phyloP scores from a whole-genome alignment of 1,140 invertebrate species.

The Aphelinus atriplicis region DNA sequence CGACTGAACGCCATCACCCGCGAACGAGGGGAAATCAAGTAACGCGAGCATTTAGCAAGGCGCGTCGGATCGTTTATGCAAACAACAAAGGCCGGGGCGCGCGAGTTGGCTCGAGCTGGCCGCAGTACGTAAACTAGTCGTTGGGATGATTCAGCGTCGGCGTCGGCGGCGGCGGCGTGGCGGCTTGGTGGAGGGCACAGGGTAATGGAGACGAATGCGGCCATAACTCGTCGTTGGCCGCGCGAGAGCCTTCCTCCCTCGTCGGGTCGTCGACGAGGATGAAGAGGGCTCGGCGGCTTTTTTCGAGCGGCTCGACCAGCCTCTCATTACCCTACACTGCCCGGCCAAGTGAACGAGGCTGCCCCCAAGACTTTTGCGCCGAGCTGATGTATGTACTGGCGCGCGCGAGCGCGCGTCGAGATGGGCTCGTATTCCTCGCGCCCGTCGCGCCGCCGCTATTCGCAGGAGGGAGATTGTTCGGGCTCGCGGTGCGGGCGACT shows the following conservation, averaged over 20 bases:
- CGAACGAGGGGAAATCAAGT: too few relatives aligned
- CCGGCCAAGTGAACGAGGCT: conserved; percentile 2
- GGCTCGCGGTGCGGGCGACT: too few relatives aligned
- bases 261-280: conserved; percentile 16
- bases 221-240: conserved; percentile 54
- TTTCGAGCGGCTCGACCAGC: background rate
- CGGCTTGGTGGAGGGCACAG: conserved; percentile 39
- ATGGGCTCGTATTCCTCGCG: too few relatives aligned
- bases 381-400: background rate
- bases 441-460: too few relatives aligned
- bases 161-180: conserved; percentile 33
- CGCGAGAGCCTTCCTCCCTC: conserved; percentile 25
- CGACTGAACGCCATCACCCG: too few relatives aligned
- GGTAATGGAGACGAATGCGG: conserved; percentile 61
- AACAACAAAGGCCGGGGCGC: conserved; percentile 52
- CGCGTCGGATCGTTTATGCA: conserved; percentile 50
- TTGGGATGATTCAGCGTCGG: conserved; percentile 11
- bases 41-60: too few relatives aligned
- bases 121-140: background rate
- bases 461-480: too few relatives aligned
- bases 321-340: conserved; percentile 23
- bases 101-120: background rate
- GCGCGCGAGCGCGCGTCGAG: background rate
- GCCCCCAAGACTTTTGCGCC: too few relatives aligned
- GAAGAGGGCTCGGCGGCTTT: conserved; percentile 32